phyloP scores from a whole-genome alignment of 1,140 invertebrate species.

The Physella acuta region DNA sequence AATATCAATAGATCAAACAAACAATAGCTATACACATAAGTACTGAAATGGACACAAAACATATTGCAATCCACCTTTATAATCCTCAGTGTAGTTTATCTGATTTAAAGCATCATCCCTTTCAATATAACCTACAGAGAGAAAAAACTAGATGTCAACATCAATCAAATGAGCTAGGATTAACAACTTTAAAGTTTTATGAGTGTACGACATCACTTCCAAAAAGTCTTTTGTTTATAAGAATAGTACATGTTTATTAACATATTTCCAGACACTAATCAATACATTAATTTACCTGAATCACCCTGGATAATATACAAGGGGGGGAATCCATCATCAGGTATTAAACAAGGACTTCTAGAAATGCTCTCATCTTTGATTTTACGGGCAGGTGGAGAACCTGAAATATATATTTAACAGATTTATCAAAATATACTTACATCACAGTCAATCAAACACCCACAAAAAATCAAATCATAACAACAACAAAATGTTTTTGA shows the following conservation, averaged over 20 bases:
- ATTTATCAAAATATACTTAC: neutral
- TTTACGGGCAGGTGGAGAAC: neutral
- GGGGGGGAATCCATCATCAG: conserved; percentile 56
- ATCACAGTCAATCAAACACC: no score
- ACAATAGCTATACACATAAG: neutral
- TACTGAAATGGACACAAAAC: neutral
- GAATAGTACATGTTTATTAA: no score
- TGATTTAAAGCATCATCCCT: conserved; percentile 19
- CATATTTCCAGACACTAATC: no score
- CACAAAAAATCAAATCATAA: no score
- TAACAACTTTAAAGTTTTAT: no score
- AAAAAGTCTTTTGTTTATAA: no score
- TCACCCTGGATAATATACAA: conserved; percentile 29
- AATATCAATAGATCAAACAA: no score
- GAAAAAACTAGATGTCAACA: conserved; percentile 2
- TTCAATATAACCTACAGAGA: conserved; percentile 18
- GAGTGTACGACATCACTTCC: no score
- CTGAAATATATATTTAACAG: conserved; percentile 9
- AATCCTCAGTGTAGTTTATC: conserved; percentile 21
- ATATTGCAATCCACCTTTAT: conserved; percentile 14
- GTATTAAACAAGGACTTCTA: conserved; percentile 51
- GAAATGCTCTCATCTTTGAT: neutral
- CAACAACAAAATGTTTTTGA: no score
- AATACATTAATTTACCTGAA: no score
- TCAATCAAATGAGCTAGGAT: neutral